phyloP scores from a whole-genome alignment of 2,888 invertebrate genomes.

The Campoplex capitator region DNA sequence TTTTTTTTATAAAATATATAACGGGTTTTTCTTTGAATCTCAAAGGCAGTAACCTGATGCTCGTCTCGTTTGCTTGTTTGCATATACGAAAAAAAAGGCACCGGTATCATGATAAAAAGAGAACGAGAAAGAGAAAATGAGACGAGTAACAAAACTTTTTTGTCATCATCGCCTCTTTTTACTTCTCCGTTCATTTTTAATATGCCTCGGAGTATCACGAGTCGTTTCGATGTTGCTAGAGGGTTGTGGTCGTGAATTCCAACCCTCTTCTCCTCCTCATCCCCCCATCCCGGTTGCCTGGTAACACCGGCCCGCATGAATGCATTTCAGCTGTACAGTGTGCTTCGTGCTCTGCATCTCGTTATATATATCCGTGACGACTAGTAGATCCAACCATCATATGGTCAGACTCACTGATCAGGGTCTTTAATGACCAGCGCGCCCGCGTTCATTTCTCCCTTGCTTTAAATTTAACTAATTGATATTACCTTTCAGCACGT shows the following conservation, averaged over 20 bases:
- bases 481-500: background rate
- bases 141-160: constrained; percentile 34
- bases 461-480: background rate
- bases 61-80: constrained; percentile 18
- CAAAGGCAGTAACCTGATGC: constrained; percentile 32
- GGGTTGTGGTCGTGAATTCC: constrained; percentile 42
- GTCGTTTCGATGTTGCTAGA: constrained; percentile 59
- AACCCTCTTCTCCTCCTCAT: background rate
- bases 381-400: constrained; percentile 47
- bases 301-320: constrained; percentile 56
- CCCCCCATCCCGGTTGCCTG: constrained; percentile 48
- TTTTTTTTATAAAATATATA: background rate
- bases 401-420: constrained; percentile 53
- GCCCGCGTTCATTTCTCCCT: background rate
- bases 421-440: constrained; percentile 16
- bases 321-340: constrained; percentile 41
- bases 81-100: constrained; percentile 13
- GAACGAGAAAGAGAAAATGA: background rate
- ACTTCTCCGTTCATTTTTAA: constrained; percentile 48
- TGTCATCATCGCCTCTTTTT: constrained; percentile 27
- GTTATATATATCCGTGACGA: constrained; percentile 33
- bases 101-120: constrained; percentile 2
- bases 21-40: constrained; percentile 36
- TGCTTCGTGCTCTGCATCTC: constrained; percentile 45
- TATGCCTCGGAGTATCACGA: constrained; percentile 53